These are phyloP conservation scores for Orycteropus afer DNA, from an alignment of 2,113 vertebrate species.

Conservation along the genomic window DNA sequence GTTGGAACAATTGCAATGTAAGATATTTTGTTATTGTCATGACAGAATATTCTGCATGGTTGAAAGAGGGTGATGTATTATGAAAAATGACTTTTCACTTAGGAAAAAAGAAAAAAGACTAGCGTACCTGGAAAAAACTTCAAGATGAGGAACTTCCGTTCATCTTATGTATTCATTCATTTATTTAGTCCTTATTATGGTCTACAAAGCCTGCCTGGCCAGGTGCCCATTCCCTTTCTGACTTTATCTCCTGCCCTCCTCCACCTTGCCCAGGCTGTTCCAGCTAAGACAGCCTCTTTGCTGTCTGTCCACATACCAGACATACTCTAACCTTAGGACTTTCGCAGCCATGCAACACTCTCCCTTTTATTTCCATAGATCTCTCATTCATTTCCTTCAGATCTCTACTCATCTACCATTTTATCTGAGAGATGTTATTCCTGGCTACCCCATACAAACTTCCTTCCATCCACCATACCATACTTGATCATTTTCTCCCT, in stretches of 20 bases:
- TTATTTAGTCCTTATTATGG: background rate
- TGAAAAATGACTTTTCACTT: background rate
- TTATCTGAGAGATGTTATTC: background rate
- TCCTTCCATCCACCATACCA: background rate
- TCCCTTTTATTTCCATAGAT: background rate
- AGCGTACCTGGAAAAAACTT: background rate
- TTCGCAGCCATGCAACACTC: background rate
- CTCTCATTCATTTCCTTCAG: background rate
- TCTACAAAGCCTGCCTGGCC: background rate
- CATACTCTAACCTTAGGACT: background rate
- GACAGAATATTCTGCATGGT: background rate
- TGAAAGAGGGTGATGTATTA: background rate
- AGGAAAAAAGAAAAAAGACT: background rate
- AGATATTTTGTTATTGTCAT: background rate
- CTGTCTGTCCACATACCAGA: background rate
- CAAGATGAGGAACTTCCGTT: background rate
- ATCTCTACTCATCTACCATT: background rate
- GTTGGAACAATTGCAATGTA: background rate
- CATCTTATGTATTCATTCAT: background rate
- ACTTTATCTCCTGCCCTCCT: background rate
- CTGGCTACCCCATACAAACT: background rate
- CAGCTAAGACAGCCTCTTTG: background rate
- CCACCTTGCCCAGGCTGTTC: background rate
- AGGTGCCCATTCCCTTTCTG: background rate
- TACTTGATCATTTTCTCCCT: background rate